Conservation (phyloP, 2,113 vertebrate genomes). For the Acrocephalus kingi region DNA sequence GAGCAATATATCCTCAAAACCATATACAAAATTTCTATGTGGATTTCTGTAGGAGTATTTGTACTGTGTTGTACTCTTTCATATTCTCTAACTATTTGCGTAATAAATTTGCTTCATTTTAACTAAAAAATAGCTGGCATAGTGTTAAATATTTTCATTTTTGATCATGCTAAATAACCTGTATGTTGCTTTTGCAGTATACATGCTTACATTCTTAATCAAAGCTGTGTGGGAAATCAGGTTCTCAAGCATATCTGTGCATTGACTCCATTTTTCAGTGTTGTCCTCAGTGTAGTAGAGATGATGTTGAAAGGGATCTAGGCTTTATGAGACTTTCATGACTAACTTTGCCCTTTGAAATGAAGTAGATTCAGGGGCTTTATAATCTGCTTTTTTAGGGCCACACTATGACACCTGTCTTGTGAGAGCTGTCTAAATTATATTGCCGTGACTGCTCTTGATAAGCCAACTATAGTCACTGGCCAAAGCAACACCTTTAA, state of each 20-base stretch:
- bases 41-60: neutral
- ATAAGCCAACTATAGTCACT: neutral
- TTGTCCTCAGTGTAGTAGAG: neutral
- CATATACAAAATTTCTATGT: neutral
- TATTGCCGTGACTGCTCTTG: neutral
- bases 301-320: neutral
- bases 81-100: neutral
- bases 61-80: neutral
- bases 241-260: neutral
- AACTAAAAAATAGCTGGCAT: neutral
- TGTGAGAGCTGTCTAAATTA: neutral
- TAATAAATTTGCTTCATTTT: neutral
- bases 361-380: neutral
- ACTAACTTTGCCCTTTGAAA: neutral
- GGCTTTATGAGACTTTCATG: neutral
- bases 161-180: neutral
- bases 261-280: neutral
- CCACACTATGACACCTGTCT: neutral
- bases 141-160: neutral
- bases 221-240: neutral
- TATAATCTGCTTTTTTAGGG: neutral
- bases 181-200: neutral
- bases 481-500: constrained; percentile 1
- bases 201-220: neutral
- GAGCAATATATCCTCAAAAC: neutral